These are phyloP conservation scores for Ennomos erosarius DNA, from an alignment of 2,888 invertebrate genomes.

Conservation along the genomic window DNA sequence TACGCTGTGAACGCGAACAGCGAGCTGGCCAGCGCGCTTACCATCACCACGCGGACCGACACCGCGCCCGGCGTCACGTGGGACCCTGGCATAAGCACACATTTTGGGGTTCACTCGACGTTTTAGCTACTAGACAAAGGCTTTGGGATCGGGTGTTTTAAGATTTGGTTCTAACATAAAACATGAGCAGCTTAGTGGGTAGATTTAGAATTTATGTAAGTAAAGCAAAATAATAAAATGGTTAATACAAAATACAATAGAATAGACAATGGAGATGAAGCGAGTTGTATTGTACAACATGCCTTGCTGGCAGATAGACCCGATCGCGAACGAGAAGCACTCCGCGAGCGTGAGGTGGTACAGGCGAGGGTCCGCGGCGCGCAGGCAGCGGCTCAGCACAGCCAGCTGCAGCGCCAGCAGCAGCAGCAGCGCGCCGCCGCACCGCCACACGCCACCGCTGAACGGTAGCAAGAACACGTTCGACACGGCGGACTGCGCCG, in stretches of 20 bases:
- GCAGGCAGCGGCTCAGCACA: slow-evolving; percentile 38
- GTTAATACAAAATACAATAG: no score
- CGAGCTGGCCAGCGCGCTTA: slow-evolving; percentile 81
- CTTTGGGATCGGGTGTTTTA: no score
- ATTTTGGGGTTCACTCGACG: no score
- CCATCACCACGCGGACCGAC: slow-evolving; percentile 83
- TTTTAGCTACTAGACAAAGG: no score
- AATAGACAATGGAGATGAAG: no score
- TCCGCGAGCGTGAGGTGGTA: slow-evolving; percentile 66
- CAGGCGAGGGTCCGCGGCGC: slow-evolving; percentile 36
- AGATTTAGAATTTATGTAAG: no score
- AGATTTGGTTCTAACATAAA: no score
- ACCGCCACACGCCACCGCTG: slow-evolving; percentile 83
- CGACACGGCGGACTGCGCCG: slow-evolving; percentile 84
- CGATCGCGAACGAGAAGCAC: slow-evolving; percentile 81
- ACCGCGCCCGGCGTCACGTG: slow-evolving; percentile 72
- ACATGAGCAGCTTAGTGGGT: no score
- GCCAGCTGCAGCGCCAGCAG: slow-evolving; percentile 50
- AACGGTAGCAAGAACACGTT: slow-evolving; percentile 87
- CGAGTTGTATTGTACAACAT: no score
- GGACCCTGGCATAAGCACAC: slow-evolving; percentile 61
- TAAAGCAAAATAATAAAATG: no score
- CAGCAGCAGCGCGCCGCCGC: slow-evolving; percentile 47
- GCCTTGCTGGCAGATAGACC: slow-evolving; percentile 87
- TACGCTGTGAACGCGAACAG: slow-evolving; percentile 87